Conservation (phyloP, 2,888 invertebrate species). For the Phortica magna region DNA sequence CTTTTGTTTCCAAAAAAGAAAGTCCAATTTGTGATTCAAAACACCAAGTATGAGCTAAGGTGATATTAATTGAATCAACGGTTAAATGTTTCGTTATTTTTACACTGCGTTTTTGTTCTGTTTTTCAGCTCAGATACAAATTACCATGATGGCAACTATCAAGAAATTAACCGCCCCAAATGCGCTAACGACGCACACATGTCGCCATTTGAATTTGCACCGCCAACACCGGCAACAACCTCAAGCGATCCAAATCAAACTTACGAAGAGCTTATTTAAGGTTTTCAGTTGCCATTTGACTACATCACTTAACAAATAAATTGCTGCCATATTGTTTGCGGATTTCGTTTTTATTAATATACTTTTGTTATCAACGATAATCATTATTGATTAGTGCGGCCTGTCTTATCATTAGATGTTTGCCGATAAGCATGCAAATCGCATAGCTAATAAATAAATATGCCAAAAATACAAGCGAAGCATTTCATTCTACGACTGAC, state of each 20-base stretch:
- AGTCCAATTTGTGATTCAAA: neutral
- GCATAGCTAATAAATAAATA: neutral
- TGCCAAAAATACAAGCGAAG: neutral
- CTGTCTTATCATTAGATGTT: neutral
- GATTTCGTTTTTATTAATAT: neutral
- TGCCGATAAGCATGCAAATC: neutral
- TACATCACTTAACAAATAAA: too few species aligned
- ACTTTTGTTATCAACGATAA: neutral
- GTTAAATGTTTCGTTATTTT: neutral
- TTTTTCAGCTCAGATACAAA: neutral
- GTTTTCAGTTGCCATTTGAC: too few species aligned
- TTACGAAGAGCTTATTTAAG: neutral
- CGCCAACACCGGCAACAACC: slow-evolving; percentile 43
- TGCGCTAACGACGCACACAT: slow-evolving; percentile 48
- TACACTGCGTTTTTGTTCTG: neutral
- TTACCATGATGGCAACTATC: neutral
- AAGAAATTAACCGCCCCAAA: slow-evolving; percentile 42
- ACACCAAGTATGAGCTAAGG: neutral
- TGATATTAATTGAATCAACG: neutral
- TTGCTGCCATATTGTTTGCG: neutral
- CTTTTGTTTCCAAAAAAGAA: slow-evolving; percentile 51
- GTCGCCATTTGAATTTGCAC: slow-evolving; percentile 60
- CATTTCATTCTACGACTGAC: slow-evolving; percentile 31
- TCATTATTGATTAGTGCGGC: neutral
- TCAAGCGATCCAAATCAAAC: neutral